A percentile compares a stretch with the other conserved stretches of the same genome.
Conservation (phyloP, 2,888 invertebrate species). For the Amblyjoppa proteus region DNA sequence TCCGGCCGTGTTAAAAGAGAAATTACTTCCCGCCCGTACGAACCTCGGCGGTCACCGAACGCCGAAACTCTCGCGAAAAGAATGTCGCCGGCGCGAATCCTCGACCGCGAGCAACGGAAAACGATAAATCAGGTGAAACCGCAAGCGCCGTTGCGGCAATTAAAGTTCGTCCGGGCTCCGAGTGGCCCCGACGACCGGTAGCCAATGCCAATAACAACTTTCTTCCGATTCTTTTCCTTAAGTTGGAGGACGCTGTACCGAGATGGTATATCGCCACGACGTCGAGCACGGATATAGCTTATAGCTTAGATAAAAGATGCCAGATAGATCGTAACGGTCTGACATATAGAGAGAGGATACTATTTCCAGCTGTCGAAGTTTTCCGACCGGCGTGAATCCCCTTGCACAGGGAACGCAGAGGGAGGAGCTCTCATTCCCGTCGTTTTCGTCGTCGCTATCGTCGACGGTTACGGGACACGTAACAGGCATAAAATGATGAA, state of each 20-base stretch:
- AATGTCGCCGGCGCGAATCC: not conserved
- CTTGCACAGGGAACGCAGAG: slow-evolving; percentile 19
- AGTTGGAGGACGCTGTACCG: slow-evolving; percentile 49
- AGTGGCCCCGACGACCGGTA: slow-evolving; percentile 33
- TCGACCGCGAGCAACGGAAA: slow-evolving; percentile 4
- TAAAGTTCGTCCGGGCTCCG: slow-evolving; percentile 55
- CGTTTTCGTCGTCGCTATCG: slow-evolving; percentile 54
- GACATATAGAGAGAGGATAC: slow-evolving; percentile 60
- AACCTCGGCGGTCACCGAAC: not conserved
- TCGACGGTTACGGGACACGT: slow-evolving; percentile 73
- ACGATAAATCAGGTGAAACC: slow-evolving; percentile 58
- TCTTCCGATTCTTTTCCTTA: slow-evolving; percentile 63
- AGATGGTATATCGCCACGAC: slow-evolving; percentile 60
- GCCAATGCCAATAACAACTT: slow-evolving; percentile 66
- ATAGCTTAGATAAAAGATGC: slow-evolving; percentile 28
- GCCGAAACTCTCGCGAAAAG: not conserved
- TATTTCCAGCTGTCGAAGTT: slow-evolving; percentile 74
- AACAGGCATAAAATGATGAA: slow-evolving; percentile 80
- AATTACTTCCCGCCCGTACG: not conserved
- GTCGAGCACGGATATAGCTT: slow-evolving; percentile 45
- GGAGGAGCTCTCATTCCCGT: slow-evolving; percentile 53
- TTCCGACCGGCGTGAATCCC: slow-evolving; percentile 68
- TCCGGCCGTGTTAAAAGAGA: too few species aligned
- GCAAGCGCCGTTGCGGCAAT: slow-evolving; percentile 59
- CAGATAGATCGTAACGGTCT: slow-evolving; percentile 54